These are phyloP conservation scores for Phainopepla nitens DNA, from an alignment of 2,113 vertebrate genomes.

Conservation along the genomic window DNA sequence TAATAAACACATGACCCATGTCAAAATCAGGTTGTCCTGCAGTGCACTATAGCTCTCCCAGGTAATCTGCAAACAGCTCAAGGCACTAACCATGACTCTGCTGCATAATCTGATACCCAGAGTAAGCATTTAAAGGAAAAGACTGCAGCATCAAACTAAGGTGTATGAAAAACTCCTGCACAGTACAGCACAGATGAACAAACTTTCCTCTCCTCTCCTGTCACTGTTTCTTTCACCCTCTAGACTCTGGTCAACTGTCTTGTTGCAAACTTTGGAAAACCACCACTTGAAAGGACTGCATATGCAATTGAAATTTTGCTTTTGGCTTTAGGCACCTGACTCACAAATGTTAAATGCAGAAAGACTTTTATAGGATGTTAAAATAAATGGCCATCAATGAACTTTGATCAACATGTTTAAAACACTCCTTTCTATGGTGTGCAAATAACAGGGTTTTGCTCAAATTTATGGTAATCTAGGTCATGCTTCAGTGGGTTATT, in stretches of 20 bases:
- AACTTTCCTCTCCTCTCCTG: background rate
- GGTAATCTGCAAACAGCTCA: background rate
- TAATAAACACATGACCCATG: background rate
- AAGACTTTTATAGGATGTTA: background rate
- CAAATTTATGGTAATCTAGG: background rate
- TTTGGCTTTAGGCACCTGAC: background rate
- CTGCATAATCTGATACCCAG: background rate
- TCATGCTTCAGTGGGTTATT: slow-evolving; percentile 7
- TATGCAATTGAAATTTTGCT: background rate
- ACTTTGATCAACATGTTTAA: background rate
- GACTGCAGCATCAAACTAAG: background rate
- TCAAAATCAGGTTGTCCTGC: background rate
- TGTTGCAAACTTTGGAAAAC: background rate
- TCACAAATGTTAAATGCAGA: background rate
- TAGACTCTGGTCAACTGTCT: background rate
- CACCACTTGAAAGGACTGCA: background rate
- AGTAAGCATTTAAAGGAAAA: background rate
- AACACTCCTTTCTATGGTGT: background rate
- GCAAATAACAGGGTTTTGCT: background rate
- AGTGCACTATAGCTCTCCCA: background rate
- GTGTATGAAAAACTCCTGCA: background rate
- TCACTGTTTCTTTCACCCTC: background rate
- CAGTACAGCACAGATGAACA: background rate
- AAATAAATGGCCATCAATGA: background rate
- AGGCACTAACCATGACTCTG: background rate